A percentile compares a stretch with the other conserved stretches of the same genome.
These are phyloP conservation scores for Bergia sp. DNA, from an alignment of 92 coral and sea anemone genomes.

Conservation along the genomic window DNA sequence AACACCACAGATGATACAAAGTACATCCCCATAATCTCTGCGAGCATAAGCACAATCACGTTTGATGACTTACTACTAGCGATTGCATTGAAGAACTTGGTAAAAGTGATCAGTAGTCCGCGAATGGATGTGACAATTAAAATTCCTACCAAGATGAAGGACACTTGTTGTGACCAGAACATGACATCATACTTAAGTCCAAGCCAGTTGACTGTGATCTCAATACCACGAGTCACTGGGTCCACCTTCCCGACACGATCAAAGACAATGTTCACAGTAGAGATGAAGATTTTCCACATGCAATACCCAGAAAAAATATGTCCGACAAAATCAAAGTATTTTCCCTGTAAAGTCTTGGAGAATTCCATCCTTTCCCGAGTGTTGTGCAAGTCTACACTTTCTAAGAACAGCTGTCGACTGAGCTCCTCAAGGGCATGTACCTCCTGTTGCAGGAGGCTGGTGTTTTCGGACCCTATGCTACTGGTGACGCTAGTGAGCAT, in stretches of 20 bases:
- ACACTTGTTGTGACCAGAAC: conserved; percentile 98
- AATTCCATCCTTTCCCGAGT: conserved; percentile 94
- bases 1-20: conserved; percentile 95
- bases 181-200: conserved; percentile 89
- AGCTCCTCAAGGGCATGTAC: conserved; percentile 94
- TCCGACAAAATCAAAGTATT: conserved; percentile 95
- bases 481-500: conserved; percentile 81
- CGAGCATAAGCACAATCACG: conserved; percentile 87
- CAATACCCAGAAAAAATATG: conserved; percentile 97
- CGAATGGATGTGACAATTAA: conserved; percentile 97
- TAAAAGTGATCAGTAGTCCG: conserved; percentile 92
- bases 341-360: conserved; percentile 96
- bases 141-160: conserved; percentile 91
- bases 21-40: conserved; percentile 99
- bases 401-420: conserved; percentile 95
- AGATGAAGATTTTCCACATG: conserved; percentile 97
- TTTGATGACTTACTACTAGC: conserved; percentile 98
- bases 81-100: conserved; percentile 98
- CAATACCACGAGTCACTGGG: conserved; percentile 96
- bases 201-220: conserved; percentile 93
- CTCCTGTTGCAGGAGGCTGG: conserved; percentile 84
- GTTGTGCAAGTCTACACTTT: conserved; percentile 91
- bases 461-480: conserved; percentile 66
- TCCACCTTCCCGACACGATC: conserved; percentile 98
- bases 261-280: conserved; percentile 97